A percentile compares a stretch with the other conserved stretches of the same genome.
Conservation (phyloP, 2,113 vertebrate species). For the Salvator merianae region DNA sequence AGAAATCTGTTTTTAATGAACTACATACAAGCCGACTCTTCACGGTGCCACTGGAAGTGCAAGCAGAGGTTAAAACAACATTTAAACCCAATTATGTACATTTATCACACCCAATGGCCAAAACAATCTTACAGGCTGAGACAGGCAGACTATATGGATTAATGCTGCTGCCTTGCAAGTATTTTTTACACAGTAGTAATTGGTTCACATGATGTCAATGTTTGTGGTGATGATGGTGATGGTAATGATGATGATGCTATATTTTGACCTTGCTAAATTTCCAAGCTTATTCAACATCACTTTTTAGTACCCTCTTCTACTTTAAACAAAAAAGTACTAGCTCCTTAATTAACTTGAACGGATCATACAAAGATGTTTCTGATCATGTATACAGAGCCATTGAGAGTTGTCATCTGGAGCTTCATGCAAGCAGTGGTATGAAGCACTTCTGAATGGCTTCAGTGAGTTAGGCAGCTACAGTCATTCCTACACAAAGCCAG, state of each 20-base stretch:
- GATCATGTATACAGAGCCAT: too few species aligned
- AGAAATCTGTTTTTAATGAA: conserved; percentile 45
- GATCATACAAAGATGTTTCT: not conserved
- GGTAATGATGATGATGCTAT: not conserved
- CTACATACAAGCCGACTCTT: conserved; percentile 23
- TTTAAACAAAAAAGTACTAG: not conserved
- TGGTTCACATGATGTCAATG: not conserved
- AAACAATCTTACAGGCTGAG: conserved; percentile 20
- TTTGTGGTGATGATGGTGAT: too few species aligned
- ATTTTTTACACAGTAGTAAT: not conserved
- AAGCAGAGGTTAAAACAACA: conserved; percentile 31
- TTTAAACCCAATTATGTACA: conserved; percentile 41
- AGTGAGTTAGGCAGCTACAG: too few species aligned
- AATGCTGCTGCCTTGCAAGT: not conserved
- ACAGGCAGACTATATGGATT: not conserved
- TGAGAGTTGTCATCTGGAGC: too few species aligned
- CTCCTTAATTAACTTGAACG: not conserved
- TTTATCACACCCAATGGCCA: conserved; percentile 34
- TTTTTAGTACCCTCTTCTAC: not conserved
- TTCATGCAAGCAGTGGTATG: too few species aligned
- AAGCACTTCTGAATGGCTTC: too few species aligned
- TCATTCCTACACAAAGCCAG: too few species aligned
- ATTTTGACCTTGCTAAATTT: not conserved
- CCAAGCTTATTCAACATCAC: not conserved
- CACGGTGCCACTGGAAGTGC: conserved; percentile 11